Percentiles rank a stretch among this genome's conserved stretches.
Evolutionary conservation across 2,113 vertebrate species (phyloP).

Genomic region (Phyllostomus hastatus): DNA sequence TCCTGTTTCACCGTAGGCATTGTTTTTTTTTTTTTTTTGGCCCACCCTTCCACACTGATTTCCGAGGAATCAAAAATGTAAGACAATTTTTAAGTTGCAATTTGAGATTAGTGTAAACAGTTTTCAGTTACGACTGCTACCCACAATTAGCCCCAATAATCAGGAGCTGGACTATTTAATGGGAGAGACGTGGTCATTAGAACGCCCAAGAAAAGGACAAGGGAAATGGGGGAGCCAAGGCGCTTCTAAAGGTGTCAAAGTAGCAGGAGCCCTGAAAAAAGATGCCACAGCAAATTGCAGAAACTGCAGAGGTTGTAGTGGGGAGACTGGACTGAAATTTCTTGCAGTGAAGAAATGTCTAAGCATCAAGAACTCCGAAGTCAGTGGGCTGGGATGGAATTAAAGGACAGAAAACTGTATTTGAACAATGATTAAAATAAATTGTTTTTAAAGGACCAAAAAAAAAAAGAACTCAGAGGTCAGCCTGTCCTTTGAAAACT

Average conservation of each 20-base stretch:
- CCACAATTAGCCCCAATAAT: slow-evolving; percentile 42
- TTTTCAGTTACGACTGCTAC: slow-evolving; percentile 30
- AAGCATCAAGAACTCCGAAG: neutral
- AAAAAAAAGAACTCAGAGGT: neutral
- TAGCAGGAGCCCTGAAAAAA: slow-evolving; percentile 18
- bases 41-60: neutral
- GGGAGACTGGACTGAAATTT: slow-evolving; percentile 16
- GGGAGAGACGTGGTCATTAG: slow-evolving; percentile 5
- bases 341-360: slow-evolving; percentile 25
- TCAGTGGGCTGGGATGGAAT: too few relatives aligned
- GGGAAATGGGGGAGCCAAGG: slow-evolving; percentile 24
- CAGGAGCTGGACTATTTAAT: slow-evolving; percentile 41
- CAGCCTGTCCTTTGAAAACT: slow-evolving; percentile 12
- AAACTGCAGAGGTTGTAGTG: slow-evolving; percentile 12
- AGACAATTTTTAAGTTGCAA: slow-evolving; percentile 54
- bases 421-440: too few relatives aligned
- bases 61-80: neutral
- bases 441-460: too few relatives aligned
- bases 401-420: too few relatives aligned
- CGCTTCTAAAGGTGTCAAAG: slow-evolving; percentile 40
- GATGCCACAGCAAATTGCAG: slow-evolving; percentile 30
- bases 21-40: slow-evolving; percentile 25
- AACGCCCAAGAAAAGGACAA: slow-evolving; percentile 22
- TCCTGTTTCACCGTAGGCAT: neutral
- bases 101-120: slow-evolving; percentile 28